These are phyloP conservation scores for Aphodius granarius DNA, from an alignment of 2,888 invertebrate species.

Conservation along the genomic window DNA sequence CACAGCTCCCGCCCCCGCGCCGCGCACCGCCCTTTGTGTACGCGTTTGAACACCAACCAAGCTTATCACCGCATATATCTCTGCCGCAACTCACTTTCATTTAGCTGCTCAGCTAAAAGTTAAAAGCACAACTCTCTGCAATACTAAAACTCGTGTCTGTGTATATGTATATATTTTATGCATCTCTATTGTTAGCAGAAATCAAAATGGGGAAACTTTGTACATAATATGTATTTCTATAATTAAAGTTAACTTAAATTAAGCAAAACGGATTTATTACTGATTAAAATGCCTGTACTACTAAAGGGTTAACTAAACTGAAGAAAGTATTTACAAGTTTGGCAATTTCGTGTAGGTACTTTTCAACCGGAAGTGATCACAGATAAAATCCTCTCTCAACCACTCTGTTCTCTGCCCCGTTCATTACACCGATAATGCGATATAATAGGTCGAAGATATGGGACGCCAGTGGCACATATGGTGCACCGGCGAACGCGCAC, in stretches of 20 bases:
- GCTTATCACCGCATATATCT: not conserved
- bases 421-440: not conserved
- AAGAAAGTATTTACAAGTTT: no score
- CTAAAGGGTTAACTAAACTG: no score
- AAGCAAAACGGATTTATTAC: no score
- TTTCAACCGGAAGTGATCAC: not conserved
- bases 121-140: no score
- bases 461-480: not conserved
- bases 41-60: not conserved
- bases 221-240: no score
- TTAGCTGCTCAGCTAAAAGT: no score
- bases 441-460: not conserved
- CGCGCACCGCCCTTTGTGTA: not conserved
- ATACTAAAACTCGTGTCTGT: no score
- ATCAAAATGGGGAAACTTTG: no score
- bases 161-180: no score
- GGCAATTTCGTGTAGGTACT: not conserved
- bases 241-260: no score
- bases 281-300: no score
- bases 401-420: not conserved
- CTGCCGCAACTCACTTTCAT: not conserved
- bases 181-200: no score
- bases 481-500: not conserved
- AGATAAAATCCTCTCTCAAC: not conserved
- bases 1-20: not conserved